Percentiles rank a stretch among this genome's conserved stretches.
Conservation (phyloP, 1,140 invertebrate genomes). For the Fopius arisanus region DNA sequence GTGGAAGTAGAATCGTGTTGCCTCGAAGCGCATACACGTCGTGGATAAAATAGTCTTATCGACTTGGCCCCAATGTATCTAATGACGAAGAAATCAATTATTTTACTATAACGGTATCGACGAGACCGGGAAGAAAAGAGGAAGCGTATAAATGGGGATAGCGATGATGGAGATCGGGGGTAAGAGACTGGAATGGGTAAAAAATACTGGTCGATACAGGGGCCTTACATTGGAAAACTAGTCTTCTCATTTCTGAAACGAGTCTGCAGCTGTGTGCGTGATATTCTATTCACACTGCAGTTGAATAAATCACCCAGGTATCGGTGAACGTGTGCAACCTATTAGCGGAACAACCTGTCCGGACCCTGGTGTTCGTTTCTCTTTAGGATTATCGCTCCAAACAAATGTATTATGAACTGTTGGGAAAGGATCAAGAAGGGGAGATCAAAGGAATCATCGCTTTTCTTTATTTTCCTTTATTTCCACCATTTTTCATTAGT, state of each 20-base stretch:
- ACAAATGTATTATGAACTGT: conserved; percentile 2
- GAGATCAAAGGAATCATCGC: background rate
- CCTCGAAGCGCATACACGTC: conserved; percentile 9
- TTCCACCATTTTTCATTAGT: too few species aligned
- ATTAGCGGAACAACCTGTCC: conserved; percentile 43
- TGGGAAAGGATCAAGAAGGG: too few species aligned
- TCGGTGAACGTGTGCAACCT: conserved; percentile 34
- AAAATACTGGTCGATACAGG: background rate
- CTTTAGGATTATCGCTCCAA: background rate
- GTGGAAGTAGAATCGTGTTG: background rate
- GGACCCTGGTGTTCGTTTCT: background rate
- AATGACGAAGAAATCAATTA: conserved; percentile 34
- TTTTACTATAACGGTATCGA: conserved; percentile 28
- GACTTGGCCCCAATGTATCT: conserved; percentile 22
- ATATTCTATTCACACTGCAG: conserved; percentile 32
- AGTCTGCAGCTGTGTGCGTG: conserved; percentile 27
- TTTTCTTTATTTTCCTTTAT: too few species aligned
- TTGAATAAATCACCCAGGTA: conserved; percentile 40
- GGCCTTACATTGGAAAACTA: background rate
- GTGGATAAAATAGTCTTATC: conserved; percentile 21
- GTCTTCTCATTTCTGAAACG: conserved; percentile 12
- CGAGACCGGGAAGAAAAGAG: conserved; percentile 1
- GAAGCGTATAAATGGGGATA: conserved; percentile 21
- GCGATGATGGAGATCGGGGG: conserved; percentile 1
- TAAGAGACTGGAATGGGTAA: background rate